phyloP scores from a whole-genome alignment of 2,797 vertebrate species.

The Hipposideros larvatus region DNA sequence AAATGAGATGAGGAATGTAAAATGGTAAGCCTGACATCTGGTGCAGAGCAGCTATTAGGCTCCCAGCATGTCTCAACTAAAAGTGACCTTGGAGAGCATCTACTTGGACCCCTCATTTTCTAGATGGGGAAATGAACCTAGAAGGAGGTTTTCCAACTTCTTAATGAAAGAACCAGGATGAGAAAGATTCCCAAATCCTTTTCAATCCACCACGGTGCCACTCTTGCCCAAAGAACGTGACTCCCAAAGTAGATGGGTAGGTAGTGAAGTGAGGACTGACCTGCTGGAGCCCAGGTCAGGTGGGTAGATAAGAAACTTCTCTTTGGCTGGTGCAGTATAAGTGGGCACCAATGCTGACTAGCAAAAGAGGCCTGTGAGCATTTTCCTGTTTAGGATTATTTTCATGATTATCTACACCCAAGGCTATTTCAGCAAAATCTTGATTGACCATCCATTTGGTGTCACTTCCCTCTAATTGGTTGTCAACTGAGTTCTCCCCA shows the following conservation, averaged over 20 bases:
- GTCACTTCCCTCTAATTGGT: slow-evolving; percentile 31
- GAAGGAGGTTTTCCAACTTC: background rate
- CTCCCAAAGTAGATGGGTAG: background rate
- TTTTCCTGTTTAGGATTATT: slow-evolving; percentile 32
- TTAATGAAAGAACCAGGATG: slow-evolving; percentile 27
- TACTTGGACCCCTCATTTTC: background rate
- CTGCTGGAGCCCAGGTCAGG: background rate
- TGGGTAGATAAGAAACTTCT: background rate
- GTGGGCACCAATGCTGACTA: background rate
- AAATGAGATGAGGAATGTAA: slow-evolving; percentile 12
- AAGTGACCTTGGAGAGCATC: background rate
- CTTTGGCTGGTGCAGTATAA: background rate
- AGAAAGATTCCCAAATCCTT: background rate
- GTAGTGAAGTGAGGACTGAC: background rate
- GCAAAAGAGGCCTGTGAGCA: background rate
- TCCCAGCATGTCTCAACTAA: background rate
- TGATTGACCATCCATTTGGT: slow-evolving; percentile 2
- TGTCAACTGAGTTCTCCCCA: background rate
- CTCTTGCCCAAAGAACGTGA: background rate
- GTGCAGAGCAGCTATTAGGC: background rate
- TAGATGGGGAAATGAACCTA: background rate
- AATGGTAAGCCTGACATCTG: background rate
- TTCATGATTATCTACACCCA: background rate
- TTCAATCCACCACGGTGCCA: background rate
- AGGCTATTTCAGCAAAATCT: slow-evolving; percentile 13